These are phyloP conservation scores for Eremobia ochroleuca DNA, from an alignment of 2,888 invertebrate species.

Conservation along the genomic window DNA sequence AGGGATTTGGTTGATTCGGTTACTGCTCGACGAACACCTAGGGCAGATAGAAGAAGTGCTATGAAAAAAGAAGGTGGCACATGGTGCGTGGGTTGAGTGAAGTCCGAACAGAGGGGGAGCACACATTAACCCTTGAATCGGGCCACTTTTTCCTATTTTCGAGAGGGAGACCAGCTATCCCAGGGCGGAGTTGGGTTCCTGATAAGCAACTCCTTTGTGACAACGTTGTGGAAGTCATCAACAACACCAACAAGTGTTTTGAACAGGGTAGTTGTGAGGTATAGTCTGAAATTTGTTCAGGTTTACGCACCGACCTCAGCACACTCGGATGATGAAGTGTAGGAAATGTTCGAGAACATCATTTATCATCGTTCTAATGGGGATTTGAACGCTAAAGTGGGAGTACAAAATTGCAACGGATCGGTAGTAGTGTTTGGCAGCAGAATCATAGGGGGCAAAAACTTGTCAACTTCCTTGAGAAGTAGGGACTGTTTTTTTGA, in stretches of 20 bases:
- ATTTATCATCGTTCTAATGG: background rate
- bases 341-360: no score
- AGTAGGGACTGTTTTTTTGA: background rate
- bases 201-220: background rate
- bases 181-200: background rate
- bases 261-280: no score
- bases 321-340: background rate
- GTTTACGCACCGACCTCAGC: background rate
- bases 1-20: background rate
- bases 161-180: background rate
- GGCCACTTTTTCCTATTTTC: background rate
- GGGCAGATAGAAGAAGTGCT: background rate
- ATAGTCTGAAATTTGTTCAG: no score
- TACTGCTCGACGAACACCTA: background rate
- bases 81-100: background rate
- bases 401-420: background rate
- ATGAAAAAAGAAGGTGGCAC: background rate
- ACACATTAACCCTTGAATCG: background rate
- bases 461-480: background rate
- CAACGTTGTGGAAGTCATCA: background rate
- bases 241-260: no score
- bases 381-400: background rate
- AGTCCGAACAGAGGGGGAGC: no score
- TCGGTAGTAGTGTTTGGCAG: background rate
- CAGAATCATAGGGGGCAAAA: conserved; percentile 1